Percentiles rank a stretch among this genome's conserved stretches.
These are phyloP conservation scores for Hydrocynus forskahlii DNA, from an alignment of 2,797 vertebrate genomes.

Conservation along the genomic window DNA sequence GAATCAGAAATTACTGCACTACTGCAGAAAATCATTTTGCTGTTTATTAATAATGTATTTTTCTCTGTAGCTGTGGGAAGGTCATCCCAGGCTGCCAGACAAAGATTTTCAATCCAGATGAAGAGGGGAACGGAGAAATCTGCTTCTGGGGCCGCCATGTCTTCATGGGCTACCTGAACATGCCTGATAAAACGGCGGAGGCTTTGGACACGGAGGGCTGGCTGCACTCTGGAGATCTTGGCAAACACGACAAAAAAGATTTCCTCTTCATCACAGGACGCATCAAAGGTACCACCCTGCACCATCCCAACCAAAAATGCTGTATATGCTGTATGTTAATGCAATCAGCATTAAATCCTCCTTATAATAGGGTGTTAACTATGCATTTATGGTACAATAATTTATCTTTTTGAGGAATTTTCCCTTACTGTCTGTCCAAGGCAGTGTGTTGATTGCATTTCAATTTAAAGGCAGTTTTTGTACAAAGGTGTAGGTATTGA, in stretches of 20 bases:
- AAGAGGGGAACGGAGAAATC: conserved; percentile 84
- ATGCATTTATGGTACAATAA: too few species aligned
- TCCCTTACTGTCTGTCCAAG: too few species aligned
- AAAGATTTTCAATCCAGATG: conserved; percentile 78
- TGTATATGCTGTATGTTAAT: background rate
- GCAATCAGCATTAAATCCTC: too few species aligned
- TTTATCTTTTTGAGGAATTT: background rate
- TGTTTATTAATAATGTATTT: background rate
- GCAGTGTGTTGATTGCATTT: too few species aligned
- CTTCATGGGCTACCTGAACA: conserved; percentile 96
- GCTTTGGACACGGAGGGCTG: conserved; percentile 86
- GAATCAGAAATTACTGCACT: too few species aligned
- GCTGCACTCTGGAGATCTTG: conserved; percentile 94
- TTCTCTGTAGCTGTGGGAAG: conserved; percentile 83
- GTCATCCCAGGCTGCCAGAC: conserved; percentile 82
- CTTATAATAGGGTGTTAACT: too few species aligned
- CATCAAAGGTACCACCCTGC: conserved; percentile 86
- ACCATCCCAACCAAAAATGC: background rate
- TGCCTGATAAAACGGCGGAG: conserved; percentile 84
- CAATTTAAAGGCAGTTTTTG: too few species aligned
- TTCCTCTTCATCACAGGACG: conserved; percentile 92
- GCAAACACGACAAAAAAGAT: conserved; percentile 80
- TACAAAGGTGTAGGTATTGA: too few species aligned
- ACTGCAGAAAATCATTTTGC: too few species aligned
- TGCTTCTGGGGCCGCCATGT: conserved; percentile 93